A percentile compares a stretch with the other conserved stretches of the same genome.
Evolutionary conservation across 1,140 invertebrate genomes (phyloP).

Genomic region (Aphelenchoides besseyi): DNA sequence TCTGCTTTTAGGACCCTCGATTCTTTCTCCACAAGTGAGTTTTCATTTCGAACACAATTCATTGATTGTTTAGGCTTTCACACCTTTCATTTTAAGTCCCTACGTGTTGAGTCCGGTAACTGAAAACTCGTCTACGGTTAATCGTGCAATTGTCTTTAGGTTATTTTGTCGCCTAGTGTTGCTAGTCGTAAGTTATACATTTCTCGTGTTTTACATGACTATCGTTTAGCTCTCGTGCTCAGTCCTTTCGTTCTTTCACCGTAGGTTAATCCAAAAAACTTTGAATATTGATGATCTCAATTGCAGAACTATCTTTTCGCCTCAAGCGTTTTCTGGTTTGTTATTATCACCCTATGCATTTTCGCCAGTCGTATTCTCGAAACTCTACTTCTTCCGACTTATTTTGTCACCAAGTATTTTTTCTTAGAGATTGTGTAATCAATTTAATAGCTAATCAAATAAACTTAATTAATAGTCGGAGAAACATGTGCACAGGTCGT

Average conservation of each 20-base stretch:
- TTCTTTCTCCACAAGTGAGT: not conserved
- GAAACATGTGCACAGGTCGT: not conserved
- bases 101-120: not conserved
- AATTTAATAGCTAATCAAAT: conserved; percentile 3
- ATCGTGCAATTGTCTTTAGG: not conserved
- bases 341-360: conserved; percentile 22
- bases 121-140: not conserved
- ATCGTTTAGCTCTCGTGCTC: not conserved
- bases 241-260: conserved; percentile 14
- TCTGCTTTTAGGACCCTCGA: not conserved
- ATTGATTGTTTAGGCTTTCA: not conserved
- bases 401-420: conserved; percentile 24
- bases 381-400: conserved; percentile 2
- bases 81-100: not conserved
- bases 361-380: conserved; percentile 23
- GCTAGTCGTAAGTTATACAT: not conserved
- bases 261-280: not conserved
- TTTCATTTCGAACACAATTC: not conserved
- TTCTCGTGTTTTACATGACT: not conserved
- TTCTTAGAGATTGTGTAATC: not conserved
- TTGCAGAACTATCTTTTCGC: conserved; percentile 11
- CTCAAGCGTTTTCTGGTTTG: conserved; percentile 16
- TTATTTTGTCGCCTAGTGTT: not conserved
- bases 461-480: not conserved
- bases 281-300: too few relatives aligned